A percentile compares a stretch with the other conserved stretches of the same genome.
Conservation (phyloP, 2,888 invertebrate species). For the Tyria jacobaeae region DNA sequence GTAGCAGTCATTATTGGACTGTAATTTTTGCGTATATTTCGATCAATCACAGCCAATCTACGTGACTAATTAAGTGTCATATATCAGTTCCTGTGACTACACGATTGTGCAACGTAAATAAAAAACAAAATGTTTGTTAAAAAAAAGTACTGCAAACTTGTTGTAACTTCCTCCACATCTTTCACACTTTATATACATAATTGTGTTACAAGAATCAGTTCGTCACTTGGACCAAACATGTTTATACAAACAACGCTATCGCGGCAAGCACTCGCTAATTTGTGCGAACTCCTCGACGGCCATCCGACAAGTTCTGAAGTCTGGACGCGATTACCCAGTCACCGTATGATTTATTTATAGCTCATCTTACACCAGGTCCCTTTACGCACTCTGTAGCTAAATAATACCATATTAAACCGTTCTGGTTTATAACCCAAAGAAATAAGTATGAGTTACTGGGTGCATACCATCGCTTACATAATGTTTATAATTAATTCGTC, state of each 20-base stretch:
- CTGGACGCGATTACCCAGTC: slow-evolving; percentile 75
- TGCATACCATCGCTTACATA: too few species aligned
- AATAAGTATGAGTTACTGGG: too few species aligned
- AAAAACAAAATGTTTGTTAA: too few species aligned
- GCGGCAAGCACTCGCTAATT: slow-evolving; percentile 82
- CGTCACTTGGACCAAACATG: slow-evolving; percentile 55
- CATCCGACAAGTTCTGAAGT: slow-evolving; percentile 74
- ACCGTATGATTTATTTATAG: slow-evolving; percentile 77
- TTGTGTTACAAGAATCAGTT: slow-evolving; percentile 42
- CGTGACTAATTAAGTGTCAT: too few species aligned
- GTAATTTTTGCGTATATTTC: too few species aligned
- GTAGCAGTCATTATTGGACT: too few species aligned
- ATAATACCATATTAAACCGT: too few species aligned
- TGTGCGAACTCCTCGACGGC: slow-evolving; percentile 74
- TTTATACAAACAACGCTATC: slow-evolving; percentile 79
- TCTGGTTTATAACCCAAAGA: too few species aligned
- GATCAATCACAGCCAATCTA: too few species aligned
- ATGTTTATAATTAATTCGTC: too few species aligned
- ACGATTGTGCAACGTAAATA: too few species aligned
- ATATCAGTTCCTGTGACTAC: too few species aligned
- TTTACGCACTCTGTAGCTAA: not conserved
- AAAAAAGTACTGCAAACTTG: not conserved
- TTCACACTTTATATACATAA: slow-evolving; percentile 7
- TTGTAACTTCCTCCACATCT: slow-evolving; percentile 22
- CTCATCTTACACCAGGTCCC: slow-evolving; percentile 29